phyloP scores from a whole-genome alignment of 2,113 vertebrate genomes.

The Coreoperca whiteheadi region DNA sequence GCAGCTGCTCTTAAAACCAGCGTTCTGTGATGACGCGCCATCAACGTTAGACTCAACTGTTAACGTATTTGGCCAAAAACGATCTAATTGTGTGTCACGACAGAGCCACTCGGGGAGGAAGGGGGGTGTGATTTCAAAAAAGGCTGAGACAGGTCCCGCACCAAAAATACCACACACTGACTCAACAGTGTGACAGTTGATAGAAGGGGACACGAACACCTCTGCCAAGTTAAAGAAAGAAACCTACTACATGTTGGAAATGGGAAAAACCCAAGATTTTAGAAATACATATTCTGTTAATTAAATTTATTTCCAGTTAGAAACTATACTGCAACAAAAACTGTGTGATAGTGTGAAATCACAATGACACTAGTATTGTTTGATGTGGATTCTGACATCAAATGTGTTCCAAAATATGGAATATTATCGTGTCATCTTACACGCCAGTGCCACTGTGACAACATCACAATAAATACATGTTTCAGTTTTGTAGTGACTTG shows the following conservation, averaged over 20 bases:
- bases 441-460: not conserved
- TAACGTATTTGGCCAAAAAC: slow-evolving; percentile 22
- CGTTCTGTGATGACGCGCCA: not conserved
- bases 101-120: not conserved
- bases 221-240: slow-evolving; percentile 13
- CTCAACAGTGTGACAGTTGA: slow-evolving; percentile 6
- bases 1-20: not conserved
- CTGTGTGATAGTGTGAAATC: not conserved
- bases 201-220: slow-evolving; percentile 1
- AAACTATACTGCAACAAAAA: not conserved
- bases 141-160: slow-evolving; percentile 39
- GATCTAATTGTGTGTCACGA: slow-evolving; percentile 36
- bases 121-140: slow-evolving; percentile 27
- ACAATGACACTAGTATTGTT: not conserved
- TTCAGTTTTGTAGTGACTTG: not conserved
- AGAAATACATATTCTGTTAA: not conserved
- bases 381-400: not conserved
- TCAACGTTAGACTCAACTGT: not conserved
- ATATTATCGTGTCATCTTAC: not conserved
- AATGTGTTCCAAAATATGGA: not conserved
- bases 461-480: not conserved
- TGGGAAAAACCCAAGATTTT: not conserved
- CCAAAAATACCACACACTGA: slow-evolving; percentile 61
- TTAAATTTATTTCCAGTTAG: not conserved
- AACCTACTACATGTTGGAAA: not conserved